Percentiles rank a stretch among this genome's conserved stretches.
Conservation (phyloP, 2,888 invertebrate species). For the Ganaspis brasiliensis region DNA sequence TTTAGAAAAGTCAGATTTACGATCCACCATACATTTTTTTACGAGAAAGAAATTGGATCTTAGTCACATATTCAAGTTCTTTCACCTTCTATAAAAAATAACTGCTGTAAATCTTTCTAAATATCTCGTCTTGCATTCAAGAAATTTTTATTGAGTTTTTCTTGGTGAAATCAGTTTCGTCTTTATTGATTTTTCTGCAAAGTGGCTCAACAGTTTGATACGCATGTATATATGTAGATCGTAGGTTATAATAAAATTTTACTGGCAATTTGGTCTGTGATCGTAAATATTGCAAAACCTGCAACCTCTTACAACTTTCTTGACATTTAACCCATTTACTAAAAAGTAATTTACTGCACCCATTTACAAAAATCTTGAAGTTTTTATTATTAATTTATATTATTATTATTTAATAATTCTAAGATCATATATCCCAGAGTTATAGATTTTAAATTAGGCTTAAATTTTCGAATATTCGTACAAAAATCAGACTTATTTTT, state of each 20-base stretch:
- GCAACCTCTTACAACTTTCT: not conserved
- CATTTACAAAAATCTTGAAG: too few species aligned
- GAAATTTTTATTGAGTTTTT: conserved; percentile 11
- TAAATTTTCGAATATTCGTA: conserved; percentile 3
- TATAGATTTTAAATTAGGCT: not conserved
- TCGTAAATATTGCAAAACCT: conserved; percentile 9
- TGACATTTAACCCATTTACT: not conserved
- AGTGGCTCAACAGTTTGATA: not conserved
- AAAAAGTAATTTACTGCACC: not conserved
- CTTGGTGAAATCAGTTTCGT: not conserved
- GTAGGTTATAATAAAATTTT: conserved; percentile 21
- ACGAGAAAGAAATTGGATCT: conserved; percentile 3
- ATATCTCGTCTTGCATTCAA: conserved; percentile 13
- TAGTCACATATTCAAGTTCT: not conserved
- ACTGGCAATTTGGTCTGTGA: not conserved
- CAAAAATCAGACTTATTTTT: too few species aligned
- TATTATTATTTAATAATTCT: not conserved
- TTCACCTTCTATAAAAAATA: not conserved
- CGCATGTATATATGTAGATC: not conserved
- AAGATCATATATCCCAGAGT: not conserved
- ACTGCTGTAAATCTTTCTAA: conserved; percentile 19
- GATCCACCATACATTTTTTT: conserved; percentile 13
- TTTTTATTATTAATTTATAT: too few species aligned
- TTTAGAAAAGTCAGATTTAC: not conserved
- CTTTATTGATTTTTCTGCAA: conserved; percentile 5